These are phyloP conservation scores for Nyctibius bracteatus DNA, from an alignment of 2,113 vertebrate species.

Conservation along the genomic window DNA sequence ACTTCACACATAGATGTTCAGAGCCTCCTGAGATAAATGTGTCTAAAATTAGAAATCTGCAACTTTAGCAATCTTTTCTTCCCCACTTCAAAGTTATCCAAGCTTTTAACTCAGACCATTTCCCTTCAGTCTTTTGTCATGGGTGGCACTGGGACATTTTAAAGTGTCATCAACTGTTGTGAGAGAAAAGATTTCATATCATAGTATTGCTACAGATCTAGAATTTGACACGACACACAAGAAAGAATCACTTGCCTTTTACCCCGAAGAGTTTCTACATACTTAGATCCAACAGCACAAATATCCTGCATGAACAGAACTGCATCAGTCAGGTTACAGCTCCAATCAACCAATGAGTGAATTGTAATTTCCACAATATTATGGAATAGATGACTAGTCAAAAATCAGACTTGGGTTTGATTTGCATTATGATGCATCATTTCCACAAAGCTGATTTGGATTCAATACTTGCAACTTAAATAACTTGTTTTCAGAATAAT, in stretches of 20 bases:
- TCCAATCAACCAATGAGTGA: background rate
- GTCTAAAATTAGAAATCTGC: background rate
- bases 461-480: background rate
- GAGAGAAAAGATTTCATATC: background rate
- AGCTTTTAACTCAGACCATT: background rate
- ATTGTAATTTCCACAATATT: background rate
- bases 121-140: background rate
- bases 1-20: background rate
- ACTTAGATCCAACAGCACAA: background rate
- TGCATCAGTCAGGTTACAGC: background rate
- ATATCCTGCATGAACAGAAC: background rate
- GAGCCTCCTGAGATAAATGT: background rate
- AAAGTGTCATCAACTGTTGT: background rate
- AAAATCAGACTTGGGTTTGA: constrained; percentile 8
- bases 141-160: background rate
- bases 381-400: background rate
- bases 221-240: background rate
- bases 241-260: background rate
- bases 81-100: background rate
- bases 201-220: background rate
- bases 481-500: background rate
- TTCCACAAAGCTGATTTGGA: background rate
- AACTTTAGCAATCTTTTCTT: background rate
- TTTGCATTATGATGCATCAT: background rate
- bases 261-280: background rate